Evolutionary conservation across 2,888 invertebrate species (phyloP).

Genomic region (Unio delphinus): DNA sequence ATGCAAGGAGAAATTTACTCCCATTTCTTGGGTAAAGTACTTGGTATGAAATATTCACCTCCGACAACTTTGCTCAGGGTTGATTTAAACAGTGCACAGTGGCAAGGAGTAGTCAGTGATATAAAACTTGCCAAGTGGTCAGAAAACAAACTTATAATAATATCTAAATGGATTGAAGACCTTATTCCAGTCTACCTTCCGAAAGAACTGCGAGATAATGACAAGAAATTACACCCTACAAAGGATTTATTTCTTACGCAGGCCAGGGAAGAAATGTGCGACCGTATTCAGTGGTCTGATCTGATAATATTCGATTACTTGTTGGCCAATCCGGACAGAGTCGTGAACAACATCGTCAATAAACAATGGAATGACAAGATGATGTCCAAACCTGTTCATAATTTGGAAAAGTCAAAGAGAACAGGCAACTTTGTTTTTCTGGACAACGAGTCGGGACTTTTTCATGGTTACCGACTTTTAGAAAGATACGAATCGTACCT

Average conservation of each 20-base stretch:
- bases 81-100: conserved; percentile 70
- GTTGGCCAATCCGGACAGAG: conserved; percentile 90
- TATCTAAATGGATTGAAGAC: conserved; percentile 78
- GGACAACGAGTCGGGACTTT: conserved; percentile 78
- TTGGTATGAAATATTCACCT: conserved; percentile 81
- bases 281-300: conserved; percentile 87
- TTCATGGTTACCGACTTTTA: conserved; percentile 87
- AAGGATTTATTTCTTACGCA: conserved; percentile 24
- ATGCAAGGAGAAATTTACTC: conserved; percentile 92
- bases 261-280: conserved; percentile 49
- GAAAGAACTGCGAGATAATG: conserved; percentile 80
- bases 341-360: conserved; percentile 91
- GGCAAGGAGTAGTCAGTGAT: conserved; percentile 75
- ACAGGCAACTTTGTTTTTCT: conserved; percentile 83
- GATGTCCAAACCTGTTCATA: conserved; percentile 91
- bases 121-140: conserved; percentile 86
- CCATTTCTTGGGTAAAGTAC: conserved; percentile 83
- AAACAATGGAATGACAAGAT: conserved; percentile 91
- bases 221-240: conserved; percentile 36
- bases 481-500: conserved; percentile 90
- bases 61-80: conserved; percentile 83
- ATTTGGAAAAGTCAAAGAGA: conserved; percentile 80
- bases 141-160: conserved; percentile 83
- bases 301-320: conserved; percentile 90
- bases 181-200: conserved; percentile 86